Base-by-base conservation (phyloP, 1,140 invertebrate species). In the Cyclina sinensis region DNA sequence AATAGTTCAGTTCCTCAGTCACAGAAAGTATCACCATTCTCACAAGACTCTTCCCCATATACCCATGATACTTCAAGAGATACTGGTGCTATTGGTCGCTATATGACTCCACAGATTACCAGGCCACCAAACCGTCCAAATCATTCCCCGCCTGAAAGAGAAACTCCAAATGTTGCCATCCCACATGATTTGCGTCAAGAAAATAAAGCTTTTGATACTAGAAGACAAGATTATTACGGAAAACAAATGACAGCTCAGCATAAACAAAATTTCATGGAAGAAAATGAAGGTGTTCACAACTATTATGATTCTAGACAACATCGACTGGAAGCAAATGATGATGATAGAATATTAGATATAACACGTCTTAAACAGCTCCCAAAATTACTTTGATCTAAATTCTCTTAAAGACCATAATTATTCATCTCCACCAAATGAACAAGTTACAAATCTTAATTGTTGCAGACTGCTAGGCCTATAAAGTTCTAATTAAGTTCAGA, bases 311-410 rank as follows among this genome's bases (percentile, higher is more conserved):
- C 80, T 59, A 11, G 79, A n/a, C 70, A 73, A 27, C 73, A 65
- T 74, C 57, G 65, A 1, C 68, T 73, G 30, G 54, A 79, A 48
- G 59, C 62, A 14, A n/a, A 39, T 76, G 88, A 91, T 14, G 88
- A 91, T 65, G 93, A 93, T 51, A 93, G 91, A 78, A 92, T 94
- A 79, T 86, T 94, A 88, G 94, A 95, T 89, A 94, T 95, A 54
- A 92, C 90, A 35, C 92, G 92, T 79, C 90, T 95, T 27, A 94
- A 93, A 91, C 92, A 93, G 76, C 82, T 95, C 70, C 93, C 94
- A 48, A 94, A 94, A 86, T 88, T 94, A 68, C 91, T 94, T 80
- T 94, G 92, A 82, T 78, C 16, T 86, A n/a, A n/a, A n/a, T n/a
- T n/a, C n/a, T n/a, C n/a, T n/a, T n/a, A n/a, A n/a, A n/a, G n/a